Conservation (phyloP, 2,888 invertebrate genomes). For the Lepidonotus clava region DNA sequence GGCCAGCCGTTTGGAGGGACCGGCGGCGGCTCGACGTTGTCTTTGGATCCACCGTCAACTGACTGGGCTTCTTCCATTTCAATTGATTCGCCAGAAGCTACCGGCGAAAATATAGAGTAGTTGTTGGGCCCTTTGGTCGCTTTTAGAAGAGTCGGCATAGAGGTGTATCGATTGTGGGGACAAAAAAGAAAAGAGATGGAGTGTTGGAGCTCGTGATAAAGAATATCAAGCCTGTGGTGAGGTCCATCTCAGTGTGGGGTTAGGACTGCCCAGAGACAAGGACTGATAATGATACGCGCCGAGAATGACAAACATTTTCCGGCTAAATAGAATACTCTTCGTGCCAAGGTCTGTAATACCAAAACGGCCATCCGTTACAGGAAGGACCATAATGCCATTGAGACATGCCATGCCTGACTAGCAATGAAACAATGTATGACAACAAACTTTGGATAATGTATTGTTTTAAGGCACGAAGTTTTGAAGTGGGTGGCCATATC, state of each 20-base stretch:
- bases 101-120: slow-evolving; percentile 3
- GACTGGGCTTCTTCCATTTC: neutral
- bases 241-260: neutral
- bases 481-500: neutral
- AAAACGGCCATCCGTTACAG: slow-evolving; percentile 21
- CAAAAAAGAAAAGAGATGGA: neutral
- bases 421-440: neutral
- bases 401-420: neutral
- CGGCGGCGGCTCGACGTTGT: neutral
- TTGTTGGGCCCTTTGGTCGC: neutral
- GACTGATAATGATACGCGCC: slow-evolving; percentile 11
- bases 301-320: neutral
- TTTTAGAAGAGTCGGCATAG: neutral
- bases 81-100: neutral
- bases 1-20: neutral
- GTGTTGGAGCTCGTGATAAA: neutral
- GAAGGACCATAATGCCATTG: neutral
- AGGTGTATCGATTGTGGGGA: neutral
- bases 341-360: slow-evolving; percentile 25
- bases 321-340: slow-evolving; percentile 29
- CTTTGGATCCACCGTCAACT: neutral
- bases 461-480: slow-evolving; percentile 26
- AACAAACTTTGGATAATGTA: slow-evolving; percentile 1
- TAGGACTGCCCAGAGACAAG: neutral
- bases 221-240: neutral